Evolutionary conservation across 2,888 invertebrate species (phyloP), one percentile per base, ranked within the genome.

Genomic region (Leptopilina myrica): DNA sequence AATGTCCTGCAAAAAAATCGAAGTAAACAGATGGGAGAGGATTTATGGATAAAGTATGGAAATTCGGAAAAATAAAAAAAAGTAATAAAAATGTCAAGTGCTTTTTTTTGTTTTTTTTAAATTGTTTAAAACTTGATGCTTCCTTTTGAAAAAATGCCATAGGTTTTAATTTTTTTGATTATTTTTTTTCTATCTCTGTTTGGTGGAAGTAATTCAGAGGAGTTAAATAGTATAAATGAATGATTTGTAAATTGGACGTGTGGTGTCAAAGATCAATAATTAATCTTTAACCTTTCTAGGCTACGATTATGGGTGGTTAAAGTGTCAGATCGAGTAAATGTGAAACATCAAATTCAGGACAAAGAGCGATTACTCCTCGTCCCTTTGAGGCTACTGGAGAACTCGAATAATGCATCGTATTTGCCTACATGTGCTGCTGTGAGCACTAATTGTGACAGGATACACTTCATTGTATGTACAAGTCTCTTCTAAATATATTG

Each of bases 351-450:
- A 73, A 73, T 73, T 73, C 9, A 33, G 5, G 33, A 33, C 73
- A 40, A 76, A 73, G 76, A 79, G 67, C 77, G 76, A 79, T 76
- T 81, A 78, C 75, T 76, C 78, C 14, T 66, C 56, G 67, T 66
- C 66, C 69, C 81, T 81, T 80, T 81, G 78, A 80, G 76, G 78
- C 66, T 75, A 76, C 77, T 64, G 76, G 76, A 78, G 76, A 77
- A 67, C 80, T 78, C 76, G 67, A 80, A 78, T 80, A 81, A 78
- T 81, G 78, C 76, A 80, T 76, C 75, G 76, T 77, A 77, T 77
- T 78, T 66, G 66, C 43, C 77, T 40, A 26, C 73, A 67, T 49
- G 20, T 69, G 67, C 43, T 43, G 40, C 43, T 66, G 46, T 11
- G 33, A 56, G 73, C 73, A 73, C n/a, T 73, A 73, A 73, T 73